Percentiles rank a stretch among this genome's conserved stretches.
These are phyloP conservation scores for Chrysodeixis includens DNA, from an alignment of 2,888 invertebrate species.

Conservation along the genomic window DNA sequence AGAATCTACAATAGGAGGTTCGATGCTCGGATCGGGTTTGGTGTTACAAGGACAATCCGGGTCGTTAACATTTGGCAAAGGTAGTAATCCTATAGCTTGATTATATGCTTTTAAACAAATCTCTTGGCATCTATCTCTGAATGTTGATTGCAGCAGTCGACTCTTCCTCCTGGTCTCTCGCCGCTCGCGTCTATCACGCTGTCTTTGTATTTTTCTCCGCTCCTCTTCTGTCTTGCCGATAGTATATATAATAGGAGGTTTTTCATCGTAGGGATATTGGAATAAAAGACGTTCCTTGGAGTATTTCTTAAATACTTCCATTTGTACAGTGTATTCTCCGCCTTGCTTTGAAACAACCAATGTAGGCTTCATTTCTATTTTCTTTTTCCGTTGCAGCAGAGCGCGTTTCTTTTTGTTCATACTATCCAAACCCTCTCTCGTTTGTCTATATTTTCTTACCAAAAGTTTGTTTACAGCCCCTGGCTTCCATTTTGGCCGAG, in stretches of 20 bases:
- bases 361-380: constrained; percentile 81
- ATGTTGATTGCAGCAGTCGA: constrained; percentile 80
- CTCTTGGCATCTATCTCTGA: constrained; percentile 84
- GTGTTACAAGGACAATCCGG: constrained; percentile 82
- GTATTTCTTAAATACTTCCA: constrained; percentile 85
- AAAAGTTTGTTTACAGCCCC: constrained; percentile 81
- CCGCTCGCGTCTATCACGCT: constrained; percentile 79
- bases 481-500: constrained; percentile 82
- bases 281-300: constrained; percentile 80
- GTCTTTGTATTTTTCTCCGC: constrained; percentile 73
- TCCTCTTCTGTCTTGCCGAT: constrained; percentile 83
- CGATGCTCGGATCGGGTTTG: constrained; percentile 54
- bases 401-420: constrained; percentile 83
- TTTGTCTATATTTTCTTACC: constrained; percentile 76
- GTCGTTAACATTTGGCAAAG: constrained; percentile 78
- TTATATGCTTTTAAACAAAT: constrained; percentile 86
- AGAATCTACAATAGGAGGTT: constrained; percentile 75
- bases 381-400: constrained; percentile 79
- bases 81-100: constrained; percentile 82
- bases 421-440: constrained; percentile 77
- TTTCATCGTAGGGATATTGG: constrained; percentile 85
- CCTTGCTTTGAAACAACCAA: constrained; percentile 77
- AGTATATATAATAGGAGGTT: constrained; percentile 78
- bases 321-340: constrained; percentile 82
- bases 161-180: constrained; percentile 82